Conservation (phyloP, 1,140 invertebrate species). For the Aphidius ervi region DNA sequence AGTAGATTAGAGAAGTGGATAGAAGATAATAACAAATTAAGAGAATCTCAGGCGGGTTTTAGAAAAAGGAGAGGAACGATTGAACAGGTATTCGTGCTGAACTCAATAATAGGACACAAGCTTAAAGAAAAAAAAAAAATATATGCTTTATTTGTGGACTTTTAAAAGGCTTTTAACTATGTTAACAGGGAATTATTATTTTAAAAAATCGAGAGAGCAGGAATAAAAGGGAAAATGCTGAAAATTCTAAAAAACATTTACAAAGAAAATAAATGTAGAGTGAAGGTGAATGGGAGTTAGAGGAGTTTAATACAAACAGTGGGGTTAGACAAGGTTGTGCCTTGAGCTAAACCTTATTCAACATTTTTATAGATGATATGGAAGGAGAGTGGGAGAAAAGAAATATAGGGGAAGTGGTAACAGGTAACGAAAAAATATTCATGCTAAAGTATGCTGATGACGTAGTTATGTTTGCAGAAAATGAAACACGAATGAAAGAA, state of each 20-base stretch:
- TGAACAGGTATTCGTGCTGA: slow-evolving; percentile 6
- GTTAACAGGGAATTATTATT: not conserved
- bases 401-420: not conserved
- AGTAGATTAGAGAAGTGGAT: not conserved
- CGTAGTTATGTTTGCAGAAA: slow-evolving; percentile 5
- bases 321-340: slow-evolving; percentile 9
- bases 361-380: slow-evolving; percentile 7
- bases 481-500: not conserved
- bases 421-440: not conserved
- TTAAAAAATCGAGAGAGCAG: not conserved
- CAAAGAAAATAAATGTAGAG: not conserved
- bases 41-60: slow-evolving; percentile 10
- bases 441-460: slow-evolving; percentile 2
- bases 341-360: slow-evolving; percentile 1
- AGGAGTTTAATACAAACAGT: not conserved
- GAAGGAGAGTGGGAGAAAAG: not conserved
- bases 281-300: not conserved
- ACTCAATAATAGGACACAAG: not conserved
- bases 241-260: not conserved
- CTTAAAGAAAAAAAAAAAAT: not conserved
- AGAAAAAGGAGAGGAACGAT: slow-evolving; percentile 4
- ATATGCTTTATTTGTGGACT: not conserved
- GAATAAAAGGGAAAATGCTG: not conserved
- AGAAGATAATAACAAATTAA: not conserved
- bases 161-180: not conserved